phyloP scores from a whole-genome alignment of 2,888 invertebrate species.

The Tribolium freemani region DNA sequence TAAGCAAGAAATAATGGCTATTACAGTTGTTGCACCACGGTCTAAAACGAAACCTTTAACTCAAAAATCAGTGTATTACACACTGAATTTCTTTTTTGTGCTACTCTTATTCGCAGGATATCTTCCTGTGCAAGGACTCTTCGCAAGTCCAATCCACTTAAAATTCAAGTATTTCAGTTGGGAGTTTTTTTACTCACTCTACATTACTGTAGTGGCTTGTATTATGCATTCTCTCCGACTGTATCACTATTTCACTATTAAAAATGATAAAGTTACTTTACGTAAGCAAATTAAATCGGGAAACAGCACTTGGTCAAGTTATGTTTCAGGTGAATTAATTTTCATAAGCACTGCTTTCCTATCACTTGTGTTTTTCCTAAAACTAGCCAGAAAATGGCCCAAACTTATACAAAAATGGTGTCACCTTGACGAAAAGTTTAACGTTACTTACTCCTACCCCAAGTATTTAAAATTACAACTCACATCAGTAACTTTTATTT shows the following conservation, averaged over 20 bases:
- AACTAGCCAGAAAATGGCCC: constrained; percentile 7
- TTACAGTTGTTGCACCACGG: neutral
- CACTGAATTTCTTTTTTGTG: constrained; percentile 3
- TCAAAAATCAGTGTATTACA: neutral
- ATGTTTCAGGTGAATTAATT: constrained; percentile 5
- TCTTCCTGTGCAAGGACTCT: constrained; percentile 7
- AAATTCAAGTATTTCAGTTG: constrained; percentile 3
- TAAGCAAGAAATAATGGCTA: neutral
- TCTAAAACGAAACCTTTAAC: neutral
- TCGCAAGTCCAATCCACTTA: neutral
- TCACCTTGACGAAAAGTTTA: constrained; percentile 12
- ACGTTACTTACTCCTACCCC: neutral
- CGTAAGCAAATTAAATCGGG: neutral
- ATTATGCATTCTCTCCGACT: neutral
- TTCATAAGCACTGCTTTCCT: neutral
- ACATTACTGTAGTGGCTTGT: neutral
- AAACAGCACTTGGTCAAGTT: neutral
- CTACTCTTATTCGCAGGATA: neutral
- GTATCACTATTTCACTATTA: neutral
- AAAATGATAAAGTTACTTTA: neutral
- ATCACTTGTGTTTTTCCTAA: neutral
- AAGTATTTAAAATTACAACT: constrained; percentile 4
- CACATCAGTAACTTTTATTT: neutral
- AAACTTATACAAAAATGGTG: constrained; percentile 10
- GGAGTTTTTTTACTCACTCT: neutral